Percentiles rank a stretch among this genome's conserved stretches.
Conservation (phyloP, 2,797 vertebrate genomes). For the Mus minutoides region DNA sequence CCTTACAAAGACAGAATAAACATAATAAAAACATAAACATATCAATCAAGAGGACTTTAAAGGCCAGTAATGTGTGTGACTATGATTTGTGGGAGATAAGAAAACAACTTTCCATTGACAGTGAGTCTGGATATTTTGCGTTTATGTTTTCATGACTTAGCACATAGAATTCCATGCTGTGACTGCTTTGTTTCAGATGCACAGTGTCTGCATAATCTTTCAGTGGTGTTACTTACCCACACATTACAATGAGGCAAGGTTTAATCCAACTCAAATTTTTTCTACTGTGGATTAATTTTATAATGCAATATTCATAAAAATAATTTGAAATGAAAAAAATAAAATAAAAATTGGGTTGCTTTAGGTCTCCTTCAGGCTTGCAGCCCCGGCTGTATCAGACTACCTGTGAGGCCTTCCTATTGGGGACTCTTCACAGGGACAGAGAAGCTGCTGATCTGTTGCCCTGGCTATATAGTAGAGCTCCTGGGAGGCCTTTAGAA, state of each 20-base stretch:
- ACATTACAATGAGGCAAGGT: background rate
- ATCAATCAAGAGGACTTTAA: background rate
- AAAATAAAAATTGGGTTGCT: background rate
- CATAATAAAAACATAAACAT: background rate
- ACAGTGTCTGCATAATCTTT: background rate
- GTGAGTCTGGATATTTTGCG: background rate
- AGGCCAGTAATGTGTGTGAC: background rate
- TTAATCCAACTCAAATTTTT: background rate
- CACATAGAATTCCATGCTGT: background rate
- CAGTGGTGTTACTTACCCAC: background rate
- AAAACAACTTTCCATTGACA: background rate
- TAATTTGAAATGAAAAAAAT: background rate
- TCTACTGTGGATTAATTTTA: background rate
- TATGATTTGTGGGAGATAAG: background rate
- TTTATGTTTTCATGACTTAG: background rate
- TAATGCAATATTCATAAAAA: background rate
- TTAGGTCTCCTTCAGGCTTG: no score
- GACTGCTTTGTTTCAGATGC: background rate
- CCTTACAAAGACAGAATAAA: background rate
- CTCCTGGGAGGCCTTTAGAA: no score
- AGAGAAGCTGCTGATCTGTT: no score
- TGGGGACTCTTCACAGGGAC: no score
- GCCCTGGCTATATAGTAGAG: no score
- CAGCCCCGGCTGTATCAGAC: no score
- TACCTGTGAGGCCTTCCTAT: no score